Evolutionary conservation across 2,113 vertebrate genomes (phyloP), one percentile per base, ranked within the genome.

Genomic region (Rhinoptilus africanus): DNA sequence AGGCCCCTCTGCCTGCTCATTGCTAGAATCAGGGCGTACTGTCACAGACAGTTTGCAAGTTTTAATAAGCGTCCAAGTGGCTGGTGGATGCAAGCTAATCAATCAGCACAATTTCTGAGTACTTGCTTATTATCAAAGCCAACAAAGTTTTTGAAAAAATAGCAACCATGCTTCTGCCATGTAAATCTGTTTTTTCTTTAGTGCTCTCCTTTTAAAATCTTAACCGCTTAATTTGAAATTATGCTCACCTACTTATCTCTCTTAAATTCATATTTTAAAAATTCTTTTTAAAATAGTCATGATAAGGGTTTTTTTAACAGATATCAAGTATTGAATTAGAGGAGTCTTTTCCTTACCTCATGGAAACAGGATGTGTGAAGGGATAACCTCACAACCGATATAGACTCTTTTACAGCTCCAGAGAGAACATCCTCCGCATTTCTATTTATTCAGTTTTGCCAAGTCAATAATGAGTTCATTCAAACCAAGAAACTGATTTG

Each of bases 361-460:
- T 41, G 35, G 77, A 82, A 84, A 81, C n/a, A 78, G 19, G 78
- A 8, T 67, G 62, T 27, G 5, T 72, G 68, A 72, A 89, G 23
- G 26, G 28, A 64, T 85, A 75, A 94, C 75, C 11, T 92, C 53
- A 74, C 1, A 3, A 85, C 28, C 2, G 2, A 21, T 60, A 85
- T 3, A 82, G 57, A 37, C 20, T 68, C 66, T 88, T 94, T 72
- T 60, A 57, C 39, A 72, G 57, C 83, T 72, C 66, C 62, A 92
- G 66, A 82, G 69, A 82, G 39, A 89, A 62, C 26, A 79, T 56
- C 45, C 32, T 89, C 9, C 67, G 89, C 51, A 53, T 76, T 95
- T 87, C 57, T 88, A 11, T 89, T 95, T 92, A 91, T 79, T 85
- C 74, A 85, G 39, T 77, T 94, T 92, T 92, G 59, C 85, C 88